Base-by-base conservation (phyloP, 2,888 invertebrate species). In the Drosophila bunnanda region DNA sequence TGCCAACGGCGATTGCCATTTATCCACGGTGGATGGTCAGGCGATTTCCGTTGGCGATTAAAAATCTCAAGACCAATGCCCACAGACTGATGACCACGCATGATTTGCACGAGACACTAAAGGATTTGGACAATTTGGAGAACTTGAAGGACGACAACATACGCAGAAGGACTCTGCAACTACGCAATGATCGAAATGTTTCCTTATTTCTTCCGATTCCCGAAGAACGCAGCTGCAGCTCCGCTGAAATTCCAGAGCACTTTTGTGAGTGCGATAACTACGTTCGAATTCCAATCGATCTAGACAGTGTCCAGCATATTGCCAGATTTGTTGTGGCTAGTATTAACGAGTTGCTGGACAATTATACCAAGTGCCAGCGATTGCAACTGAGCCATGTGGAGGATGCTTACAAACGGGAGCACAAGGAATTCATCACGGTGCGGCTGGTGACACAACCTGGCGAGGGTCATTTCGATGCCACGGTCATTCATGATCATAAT, bases 171-270 rank as follows among this genome's bases (percentile, higher is more conserved):
- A 53, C 67, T 2, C 9, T 4, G 10, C 12, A 2, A 17, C 32
- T 66, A n/a, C 36, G 25, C 4, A 66, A 66, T 12, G n/a, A 53
- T 13, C 44, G 53, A 13, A 53, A 67, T 0, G 20, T 66, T 8
- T 66, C 66, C 2, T 13, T 66, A 3, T 66, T 66, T 4, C 25
- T 66, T 5, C 66, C 66, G 8, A 66, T 66, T 32, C 66, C 66
- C 30, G 53, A 66, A 20, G 32, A 66, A 38, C 66, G 66, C 1
- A 53, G 53, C 25, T 66, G 66, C 25, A 25, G 13, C 2, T 66
- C 67, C 8, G 44, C 66, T n/a, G 30, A 59, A 34, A 65, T 65
- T 2, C 36, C 69, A 2, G 10, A 32, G 8, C 68, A 66, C n/a
- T 66, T 8, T 13, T 66, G 66, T 36, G 30, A 54, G 15, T 66